Base-by-base conservation (phyloP, 1,140 invertebrate species). In the Drosophila tropicalis region DNA sequence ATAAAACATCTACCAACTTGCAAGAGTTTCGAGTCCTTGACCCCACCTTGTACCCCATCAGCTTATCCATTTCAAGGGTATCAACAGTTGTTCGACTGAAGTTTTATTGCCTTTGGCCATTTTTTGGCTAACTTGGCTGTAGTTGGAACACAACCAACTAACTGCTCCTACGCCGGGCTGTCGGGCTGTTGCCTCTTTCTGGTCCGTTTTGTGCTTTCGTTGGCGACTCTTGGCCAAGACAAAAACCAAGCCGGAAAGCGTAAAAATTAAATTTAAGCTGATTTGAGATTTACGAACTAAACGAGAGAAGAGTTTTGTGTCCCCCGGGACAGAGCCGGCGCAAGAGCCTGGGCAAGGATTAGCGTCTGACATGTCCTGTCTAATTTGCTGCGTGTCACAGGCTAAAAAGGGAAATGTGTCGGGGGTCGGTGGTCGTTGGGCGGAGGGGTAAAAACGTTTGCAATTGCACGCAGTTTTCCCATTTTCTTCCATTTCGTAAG, bases 221-320 rank as follows among this genome's bases (percentile, higher is more conserved):
- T 34, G 17, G 61, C 36, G 66, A 54, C 61, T 44, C 19, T 47
- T 34, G 47, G 58, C n/a, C 22, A 60, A 41, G 29, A 56, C 34
- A 51, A 51, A 51, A 51, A 29, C 10, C 36, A 47, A 72, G 75
- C 55, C 58, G 79, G 66, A 85, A 71, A 81, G 44, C 67, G 63
- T 66, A 82, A 66, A 82, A 86, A 85, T 82, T 79, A 79, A 87
- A 83, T 82, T 87, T 71, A 86, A 82, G 79, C 79, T 83, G 79
- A 87, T 87, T 79, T 79, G n/a, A 64, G 82, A 87, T 76, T 76
- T 72, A 67, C 67, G 67, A 69, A 65, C 34, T 62, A 9, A 58
- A 36, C 15, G 56, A 19, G 15, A 36, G 12, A 39, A 13, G 36
- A 58, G 29, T 57, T 34, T 34, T 29, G 10, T 54, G 36, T 54